These are phyloP conservation scores for Cerastis rubricosa DNA, from an alignment of 2,888 invertebrate species.

Conservation along the genomic window DNA sequence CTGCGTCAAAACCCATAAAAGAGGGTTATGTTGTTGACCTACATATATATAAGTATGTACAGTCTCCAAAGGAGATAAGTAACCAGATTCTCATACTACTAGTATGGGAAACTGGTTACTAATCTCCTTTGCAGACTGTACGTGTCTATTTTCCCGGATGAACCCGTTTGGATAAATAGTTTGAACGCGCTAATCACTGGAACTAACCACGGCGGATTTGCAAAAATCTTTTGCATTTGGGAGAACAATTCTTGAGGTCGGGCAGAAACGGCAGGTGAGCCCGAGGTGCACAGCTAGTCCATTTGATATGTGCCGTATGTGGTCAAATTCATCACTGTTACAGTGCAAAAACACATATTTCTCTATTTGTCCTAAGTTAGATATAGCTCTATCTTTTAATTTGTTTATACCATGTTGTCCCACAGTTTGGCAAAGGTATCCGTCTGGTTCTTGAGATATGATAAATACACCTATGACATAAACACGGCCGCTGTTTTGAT, in stretches of 20 bases:
- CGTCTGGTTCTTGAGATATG: no score
- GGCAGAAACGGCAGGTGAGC: no score
- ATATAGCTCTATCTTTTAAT: background rate
- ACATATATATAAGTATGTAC: background rate
- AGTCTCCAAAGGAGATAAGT: no score
- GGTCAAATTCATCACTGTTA: background rate
- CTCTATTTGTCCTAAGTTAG: background rate
- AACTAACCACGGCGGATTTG: background rate
- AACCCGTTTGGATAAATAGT: background rate
- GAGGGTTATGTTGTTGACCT: background rate
- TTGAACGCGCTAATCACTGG: background rate
- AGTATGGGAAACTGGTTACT: no score
- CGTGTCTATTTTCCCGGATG: background rate
- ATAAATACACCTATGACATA: background rate
- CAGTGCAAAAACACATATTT: background rate
- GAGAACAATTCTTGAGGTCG: background rate
- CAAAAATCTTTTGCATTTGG: background rate
- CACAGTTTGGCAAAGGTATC: no score
- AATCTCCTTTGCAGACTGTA: no score
- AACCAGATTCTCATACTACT: no score
- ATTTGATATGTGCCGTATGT: background rate
- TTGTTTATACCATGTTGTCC: no score
- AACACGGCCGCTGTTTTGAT: no score
- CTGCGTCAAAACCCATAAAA: background rate
- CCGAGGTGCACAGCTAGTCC: background rate